These are phyloP conservation scores for Clistopyga incitator DNA, from an alignment of 2,888 invertebrate genomes.

Conservation along the genomic window DNA sequence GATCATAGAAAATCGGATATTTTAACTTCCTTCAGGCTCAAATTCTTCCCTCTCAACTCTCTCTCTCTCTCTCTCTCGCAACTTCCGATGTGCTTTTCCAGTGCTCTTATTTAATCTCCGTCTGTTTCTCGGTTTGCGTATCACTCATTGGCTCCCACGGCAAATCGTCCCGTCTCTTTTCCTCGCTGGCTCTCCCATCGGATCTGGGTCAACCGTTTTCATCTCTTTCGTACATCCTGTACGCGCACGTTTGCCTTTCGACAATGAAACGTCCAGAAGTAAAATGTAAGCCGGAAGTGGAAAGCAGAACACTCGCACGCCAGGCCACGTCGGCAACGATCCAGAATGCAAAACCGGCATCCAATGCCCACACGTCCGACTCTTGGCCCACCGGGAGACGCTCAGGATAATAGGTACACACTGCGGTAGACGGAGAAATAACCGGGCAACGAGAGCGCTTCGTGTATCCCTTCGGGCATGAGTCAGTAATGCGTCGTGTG, in stretches of 20 bases:
- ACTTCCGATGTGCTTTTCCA: constrained; percentile 30
- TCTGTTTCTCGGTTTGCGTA: constrained; percentile 9
- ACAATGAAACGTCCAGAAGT: constrained; percentile 77
- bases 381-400: constrained; percentile 45
- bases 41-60: not conserved
- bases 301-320: constrained; percentile 73
- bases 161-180: constrained; percentile 16
- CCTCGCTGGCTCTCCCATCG: constrained; percentile 52
- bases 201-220: constrained; percentile 74
- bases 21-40: not conserved
- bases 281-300: constrained; percentile 77
- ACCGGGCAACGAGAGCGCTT: constrained; percentile 35
- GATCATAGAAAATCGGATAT: not conserved
- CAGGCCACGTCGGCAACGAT: constrained; percentile 71
- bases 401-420: constrained; percentile 22
- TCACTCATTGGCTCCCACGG: constrained; percentile 32
- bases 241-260: constrained; percentile 72
- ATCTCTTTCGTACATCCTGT: constrained; percentile 71
- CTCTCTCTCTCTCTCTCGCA: constrained; percentile 13
- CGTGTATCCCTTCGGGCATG: constrained; percentile 37
- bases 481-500: constrained; percentile 34
- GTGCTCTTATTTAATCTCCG: constrained; percentile 22
- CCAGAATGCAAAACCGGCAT: constrained; percentile 73
- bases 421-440: constrained; percentile 36
- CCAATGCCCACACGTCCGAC: constrained; percentile 49